A percentile compares a stretch with the other conserved stretches of the same genome.
Conservation (phyloP, 2,888 invertebrate species). For the Ethmia dodecea region DNA sequence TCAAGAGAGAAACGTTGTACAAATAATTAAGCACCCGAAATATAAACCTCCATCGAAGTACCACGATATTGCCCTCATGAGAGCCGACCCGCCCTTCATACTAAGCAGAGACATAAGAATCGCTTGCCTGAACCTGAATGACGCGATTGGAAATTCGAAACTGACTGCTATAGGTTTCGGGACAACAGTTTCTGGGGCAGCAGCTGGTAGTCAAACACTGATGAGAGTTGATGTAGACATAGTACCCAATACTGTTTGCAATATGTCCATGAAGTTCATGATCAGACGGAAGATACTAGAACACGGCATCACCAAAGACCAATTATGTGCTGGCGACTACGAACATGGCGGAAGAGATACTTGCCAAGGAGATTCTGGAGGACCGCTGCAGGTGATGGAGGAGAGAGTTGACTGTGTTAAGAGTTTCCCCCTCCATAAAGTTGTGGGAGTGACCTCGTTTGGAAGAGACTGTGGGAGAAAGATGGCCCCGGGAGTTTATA, state of each 20-base stretch:
- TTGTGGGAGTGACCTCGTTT: constrained; percentile 73
- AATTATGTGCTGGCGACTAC: constrained; percentile 68
- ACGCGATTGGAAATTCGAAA: constrained; percentile 32
- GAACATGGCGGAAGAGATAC: constrained; percentile 63
- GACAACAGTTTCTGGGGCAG: constrained; percentile 61
- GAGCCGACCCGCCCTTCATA: constrained; percentile 61
- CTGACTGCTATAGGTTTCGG: constrained; percentile 82
- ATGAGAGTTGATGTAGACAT: constrained; percentile 69
- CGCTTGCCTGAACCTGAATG: constrained; percentile 73
- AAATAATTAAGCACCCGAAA: constrained; percentile 71
- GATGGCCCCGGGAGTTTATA: constrained; percentile 73
- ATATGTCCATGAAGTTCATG: constrained; percentile 53
- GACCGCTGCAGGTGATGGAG: constrained; percentile 61
- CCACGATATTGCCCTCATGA: constrained; percentile 82
- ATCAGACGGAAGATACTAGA: constrained; percentile 48
- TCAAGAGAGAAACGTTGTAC: constrained; percentile 65
- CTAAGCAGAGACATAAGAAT: constrained; percentile 77
- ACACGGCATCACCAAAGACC: constrained; percentile 48
- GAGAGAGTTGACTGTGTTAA: constrained; percentile 51
- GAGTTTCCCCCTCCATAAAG: constrained; percentile 57
- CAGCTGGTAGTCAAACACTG: constrained; percentile 55
- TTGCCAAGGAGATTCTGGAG: constrained; percentile 71
- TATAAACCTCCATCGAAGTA: constrained; percentile 75
- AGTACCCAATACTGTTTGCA: constrained; percentile 45
- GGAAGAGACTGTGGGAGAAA: constrained; percentile 71